Base-by-base conservation (phyloP, 2,888 invertebrate genomes). In the Myathropa florea region DNA sequence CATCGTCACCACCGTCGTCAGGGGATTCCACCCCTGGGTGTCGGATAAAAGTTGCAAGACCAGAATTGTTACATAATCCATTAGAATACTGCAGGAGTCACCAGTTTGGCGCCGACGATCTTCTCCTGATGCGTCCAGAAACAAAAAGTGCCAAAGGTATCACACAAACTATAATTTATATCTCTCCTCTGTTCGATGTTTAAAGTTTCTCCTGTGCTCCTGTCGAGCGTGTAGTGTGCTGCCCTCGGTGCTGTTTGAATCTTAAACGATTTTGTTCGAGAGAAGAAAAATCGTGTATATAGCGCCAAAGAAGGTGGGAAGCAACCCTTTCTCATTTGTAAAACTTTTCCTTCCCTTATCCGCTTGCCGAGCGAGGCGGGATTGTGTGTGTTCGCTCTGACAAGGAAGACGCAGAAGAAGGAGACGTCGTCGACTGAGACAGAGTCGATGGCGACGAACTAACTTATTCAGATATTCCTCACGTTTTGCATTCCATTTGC, bases 71-170 rank as follows among this genome's bases (percentile, higher is more conserved):
- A 89, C 88, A 88, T 88, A 89, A 88, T 88, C 89, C 89, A 89
- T 89, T 89, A 89, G 89, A 89, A 88, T 88, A 88, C 88, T 88
- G 85, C 87, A 88, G 86, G 81, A 86, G 88, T 88, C 88, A 88
- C 88, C 87, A 77, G 82, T 73, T 76, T 88, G 89, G 89, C 89
- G 89, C 89, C 89, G 71, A 89, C 80, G 86, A 89, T 89, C 89
- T 89, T 89, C 88, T 88, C 76, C 79, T 81, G 80, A 77, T 88
- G 83, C 77, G 77, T 82, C 71, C 82, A 88, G 88, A 89, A 89
- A 89, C 89, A 89, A 89, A 89, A 89, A 89, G 88, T 89, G 88
- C 89, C 89, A 89, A 89, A 89, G 89, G 89, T 89, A 89, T 89
- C 89, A 89, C 89, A 88, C 89, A 89, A 89, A 88, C 89, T 89